Evolutionary conservation across 2,113 vertebrate genomes (phyloP).

Genomic region (Oceanodroma tethys): DNA sequence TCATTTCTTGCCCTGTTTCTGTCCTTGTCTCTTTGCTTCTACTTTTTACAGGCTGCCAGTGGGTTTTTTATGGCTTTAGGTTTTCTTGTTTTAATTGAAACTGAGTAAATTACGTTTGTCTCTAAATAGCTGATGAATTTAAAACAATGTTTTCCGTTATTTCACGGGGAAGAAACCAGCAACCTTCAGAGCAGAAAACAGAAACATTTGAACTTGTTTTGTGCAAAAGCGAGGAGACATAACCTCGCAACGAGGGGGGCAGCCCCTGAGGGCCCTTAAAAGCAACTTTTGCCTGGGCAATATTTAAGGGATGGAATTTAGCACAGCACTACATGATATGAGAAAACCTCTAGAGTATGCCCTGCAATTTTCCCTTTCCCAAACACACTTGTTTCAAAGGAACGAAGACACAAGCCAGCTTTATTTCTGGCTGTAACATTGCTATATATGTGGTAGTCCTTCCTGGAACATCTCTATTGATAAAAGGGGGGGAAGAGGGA

Average conservation of each 20-base stretch:
- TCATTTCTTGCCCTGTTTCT: slow-evolving; percentile 24
- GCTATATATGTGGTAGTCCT: not conserved
- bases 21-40: not conserved
- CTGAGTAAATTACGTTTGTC: not conserved
- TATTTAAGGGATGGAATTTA: not conserved
- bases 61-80: not conserved
- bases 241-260: fast-evolving
- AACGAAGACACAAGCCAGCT: not conserved
- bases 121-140: not conserved
- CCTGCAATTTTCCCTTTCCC: not conserved
- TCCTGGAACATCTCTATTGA: not conserved
- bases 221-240: not conserved
- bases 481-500: not conserved
- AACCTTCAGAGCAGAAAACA: not conserved
- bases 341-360: not conserved
- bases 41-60: not conserved
- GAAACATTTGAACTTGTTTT: not conserved
- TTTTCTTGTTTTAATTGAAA: not conserved
- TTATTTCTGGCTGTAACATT: not conserved
- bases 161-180: not conserved
- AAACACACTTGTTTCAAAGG: not conserved
- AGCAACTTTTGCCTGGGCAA: not conserved
- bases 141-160: not conserved
- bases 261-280: not conserved
- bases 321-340: not conserved